Evolutionary conservation across 1,140 invertebrate genomes (phyloP), one percentile per base, ranked within the genome.

Genomic region (Epicauta chinensis): DNA sequence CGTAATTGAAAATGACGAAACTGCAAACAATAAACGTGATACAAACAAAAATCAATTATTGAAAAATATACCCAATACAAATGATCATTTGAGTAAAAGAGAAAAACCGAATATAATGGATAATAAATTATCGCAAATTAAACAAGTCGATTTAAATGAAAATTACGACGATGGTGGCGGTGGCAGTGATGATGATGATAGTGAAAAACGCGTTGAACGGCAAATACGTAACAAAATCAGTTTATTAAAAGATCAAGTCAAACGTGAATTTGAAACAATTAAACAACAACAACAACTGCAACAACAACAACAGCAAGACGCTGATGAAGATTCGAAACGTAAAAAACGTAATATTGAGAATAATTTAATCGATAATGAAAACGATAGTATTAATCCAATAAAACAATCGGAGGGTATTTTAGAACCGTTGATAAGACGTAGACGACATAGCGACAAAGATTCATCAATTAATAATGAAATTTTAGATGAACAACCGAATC

Each of bases 201-300:
- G 65, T 46, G 62, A 66, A 44, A 58, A 58, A 41, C 16, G 61
- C 12, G 17, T 67, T 2, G 60, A 67, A 44, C 30, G 57, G 12
- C 51, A 65, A 14, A 66, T 70, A 13, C 49, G 66, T 14, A 50
- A 50, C 9, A 66, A 65, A 51, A 66, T 70, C 30, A 48, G 60
- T 16, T 59, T 55, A 14, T 59, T 70, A 10, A 68, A 70, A 46
- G 66, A 66, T 44, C 59, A 70, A 52, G 68, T 68, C 0, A 66
- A 62, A 43, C 59, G 59, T 37, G 64, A 69, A 53, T 67, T 69
- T 15, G 54, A 61, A 13, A 34, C 51, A 7, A 15, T 63, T 6
- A 57, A 58, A 38, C 32, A 46, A 13, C 16, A 32, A 1, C 42
- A 50, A 43, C 9, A 39, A 1, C 17, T 3, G 6, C 23, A 23